phyloP scores from a whole-genome alignment of 2,888 invertebrate species.

The Orchesellides sinensis region DNA sequence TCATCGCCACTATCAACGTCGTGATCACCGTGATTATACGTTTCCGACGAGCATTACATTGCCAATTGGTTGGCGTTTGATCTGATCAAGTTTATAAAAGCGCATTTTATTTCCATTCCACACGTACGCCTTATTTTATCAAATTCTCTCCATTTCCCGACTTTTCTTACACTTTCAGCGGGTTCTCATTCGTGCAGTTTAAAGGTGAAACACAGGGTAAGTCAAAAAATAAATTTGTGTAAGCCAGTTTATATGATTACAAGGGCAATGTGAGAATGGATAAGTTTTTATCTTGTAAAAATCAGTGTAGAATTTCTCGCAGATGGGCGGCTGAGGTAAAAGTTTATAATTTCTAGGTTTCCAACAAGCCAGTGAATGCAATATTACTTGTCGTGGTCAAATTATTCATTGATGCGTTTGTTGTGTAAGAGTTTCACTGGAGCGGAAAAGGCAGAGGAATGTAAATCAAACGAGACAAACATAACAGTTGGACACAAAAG shows the following conservation, averaged over 20 bases:
- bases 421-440: conserved; percentile 46
- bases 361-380: not conserved
- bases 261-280: conserved; percentile 32
- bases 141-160: not conserved
- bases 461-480: conserved; percentile 56
- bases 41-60: conserved; percentile 27
- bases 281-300: not conserved
- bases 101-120: conserved; percentile 2
- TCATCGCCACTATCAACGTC: conserved; percentile 55
- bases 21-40: conserved; percentile 26
- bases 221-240: not conserved
- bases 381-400: conserved; percentile 29
- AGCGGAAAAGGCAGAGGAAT: conserved; percentile 41
- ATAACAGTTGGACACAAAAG: conserved; percentile 64
- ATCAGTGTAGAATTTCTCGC: conserved; percentile 36
- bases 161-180: not conserved
- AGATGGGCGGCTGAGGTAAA: conserved; percentile 22
- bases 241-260: not conserved
- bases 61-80: conserved; percentile 36
- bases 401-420: conserved; percentile 40
- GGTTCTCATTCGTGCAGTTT: not conserved
- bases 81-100: not conserved
- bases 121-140: not conserved
- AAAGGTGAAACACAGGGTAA: not conserved
- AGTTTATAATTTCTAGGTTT: conserved; percentile 40